Evolutionary conservation across 2,113 vertebrate species (phyloP).

Genomic region (Leptodactylus fuscus): DNA sequence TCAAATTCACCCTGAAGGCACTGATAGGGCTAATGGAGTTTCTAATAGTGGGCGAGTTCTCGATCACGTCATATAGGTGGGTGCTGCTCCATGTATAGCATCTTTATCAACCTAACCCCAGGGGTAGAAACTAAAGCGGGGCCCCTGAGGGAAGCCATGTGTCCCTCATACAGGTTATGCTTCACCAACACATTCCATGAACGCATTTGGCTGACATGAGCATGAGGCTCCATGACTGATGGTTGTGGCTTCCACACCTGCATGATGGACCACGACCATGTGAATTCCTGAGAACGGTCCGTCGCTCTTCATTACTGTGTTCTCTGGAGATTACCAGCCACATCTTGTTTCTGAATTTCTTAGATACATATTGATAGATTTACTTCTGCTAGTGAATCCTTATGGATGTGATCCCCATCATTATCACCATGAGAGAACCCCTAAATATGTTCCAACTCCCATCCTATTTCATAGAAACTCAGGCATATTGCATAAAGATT

Average conservation of each 20-base stretch:
- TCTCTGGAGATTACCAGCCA: neutral
- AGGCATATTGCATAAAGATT: too few relatives aligned
- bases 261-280: neutral
- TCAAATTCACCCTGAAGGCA: too few relatives aligned
- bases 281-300: neutral
- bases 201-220: neutral
- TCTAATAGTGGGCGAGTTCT: neutral
- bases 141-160: neutral
- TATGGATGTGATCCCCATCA: neutral
- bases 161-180: neutral
- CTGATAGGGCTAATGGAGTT: too few relatives aligned
- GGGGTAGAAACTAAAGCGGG: too few relatives aligned
- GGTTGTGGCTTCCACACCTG: neutral
- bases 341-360: neutral
- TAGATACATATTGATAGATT: too few relatives aligned
- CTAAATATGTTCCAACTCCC: neutral
- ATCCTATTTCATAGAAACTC: too few relatives aligned
- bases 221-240: neutral
- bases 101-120: neutral
- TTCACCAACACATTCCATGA: constrained; percentile 6
- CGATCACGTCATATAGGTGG: neutral
- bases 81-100: neutral
- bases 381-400: too few relatives aligned
- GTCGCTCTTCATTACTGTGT: neutral
- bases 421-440: neutral